Base-by-base conservation (phyloP, 1,140 invertebrate species). In the Camponotus pennsylvanicus region DNA sequence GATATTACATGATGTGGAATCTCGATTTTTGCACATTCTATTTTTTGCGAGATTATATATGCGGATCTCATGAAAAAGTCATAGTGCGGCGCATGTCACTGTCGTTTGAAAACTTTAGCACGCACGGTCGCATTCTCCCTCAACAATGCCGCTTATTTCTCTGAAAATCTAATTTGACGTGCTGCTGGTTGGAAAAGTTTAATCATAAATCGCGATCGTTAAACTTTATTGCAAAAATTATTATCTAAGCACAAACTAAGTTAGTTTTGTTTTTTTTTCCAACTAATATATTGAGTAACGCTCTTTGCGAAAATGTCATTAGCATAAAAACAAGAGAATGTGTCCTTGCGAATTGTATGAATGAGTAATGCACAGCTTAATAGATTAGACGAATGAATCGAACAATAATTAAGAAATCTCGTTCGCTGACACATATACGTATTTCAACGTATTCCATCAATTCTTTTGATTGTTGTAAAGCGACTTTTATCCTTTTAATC, bases 21-120 rank as follows among this genome's bases (percentile, higher is more conserved):
- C 73, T 9, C 42, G 32, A 63, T 52, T 77, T 52, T 18, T 49
- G n/a, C 8, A 21, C 32, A 34, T 63, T 67, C n/a, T 21, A 59
- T 49, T 42, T 78, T 85, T 78, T 61, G 27, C 32, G 42, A 13
- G 55, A 83, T 83, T 83, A 61, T 83, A 83, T 32, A 49, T 11
- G 40, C 55, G 55, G 42, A 45, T 21, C 55, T 83, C 69, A 61
- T 83, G 55, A 83, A 83, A 73, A 75, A 73, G 55, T 83, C 40
- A 83, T 83, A 32, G 37, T 52, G 8, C n/a, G n/a, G 42, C n/a
- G 55, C 27, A 61, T 71, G 55, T 49, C 40, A 49, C 27, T 9
- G 49, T 71, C 69, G 40, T 73, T 75, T 63, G 69, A 75, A 82
- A 82, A 83, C 37, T 73, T 82, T 34, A 82, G 2, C 57, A 63